Evolutionary conservation across 2,113 vertebrate genomes (phyloP).

Genomic region (Dissostichus mawsoni): DNA sequence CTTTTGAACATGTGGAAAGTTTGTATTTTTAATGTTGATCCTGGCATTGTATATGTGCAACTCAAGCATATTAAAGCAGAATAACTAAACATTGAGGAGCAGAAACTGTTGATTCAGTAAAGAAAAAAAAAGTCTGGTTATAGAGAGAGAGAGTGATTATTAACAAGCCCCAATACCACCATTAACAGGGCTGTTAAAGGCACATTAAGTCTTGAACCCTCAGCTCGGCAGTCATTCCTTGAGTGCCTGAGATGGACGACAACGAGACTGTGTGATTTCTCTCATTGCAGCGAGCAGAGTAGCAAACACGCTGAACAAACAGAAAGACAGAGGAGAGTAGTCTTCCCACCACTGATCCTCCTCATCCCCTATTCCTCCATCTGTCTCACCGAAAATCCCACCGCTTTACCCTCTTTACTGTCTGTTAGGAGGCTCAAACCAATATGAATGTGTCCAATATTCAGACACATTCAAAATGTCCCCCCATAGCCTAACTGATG

Average conservation of each 20-base stretch:
- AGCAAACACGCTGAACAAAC: slow-evolving; percentile 87
- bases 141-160: no score
- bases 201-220: neutral
- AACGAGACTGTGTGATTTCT: slow-evolving; percentile 71
- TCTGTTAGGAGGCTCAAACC: neutral
- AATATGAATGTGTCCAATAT: no score
- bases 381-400: slow-evolving; percentile 38
- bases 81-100: neutral
- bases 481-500: no score
- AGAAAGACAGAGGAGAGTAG: slow-evolving; percentile 50
- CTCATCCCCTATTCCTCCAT: slow-evolving; percentile 41
- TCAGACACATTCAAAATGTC: no score
- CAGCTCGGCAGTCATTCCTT: slow-evolving; percentile 1
- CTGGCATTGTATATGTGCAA: neutral
- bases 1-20: neutral
- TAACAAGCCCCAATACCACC: neutral
- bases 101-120: neutral
- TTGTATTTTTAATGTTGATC: neutral
- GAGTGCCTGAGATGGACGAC: slow-evolving; percentile 32
- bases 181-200: neutral
- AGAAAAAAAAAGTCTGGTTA: neutral
- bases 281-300: slow-evolving; percentile 53
- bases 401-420: slow-evolving; percentile 10
- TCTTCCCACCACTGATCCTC: slow-evolving; percentile 52
- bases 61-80: neutral